Conservation (phyloP, 2,113 vertebrate genomes). For the Arvicanthis niloticus region DNA sequence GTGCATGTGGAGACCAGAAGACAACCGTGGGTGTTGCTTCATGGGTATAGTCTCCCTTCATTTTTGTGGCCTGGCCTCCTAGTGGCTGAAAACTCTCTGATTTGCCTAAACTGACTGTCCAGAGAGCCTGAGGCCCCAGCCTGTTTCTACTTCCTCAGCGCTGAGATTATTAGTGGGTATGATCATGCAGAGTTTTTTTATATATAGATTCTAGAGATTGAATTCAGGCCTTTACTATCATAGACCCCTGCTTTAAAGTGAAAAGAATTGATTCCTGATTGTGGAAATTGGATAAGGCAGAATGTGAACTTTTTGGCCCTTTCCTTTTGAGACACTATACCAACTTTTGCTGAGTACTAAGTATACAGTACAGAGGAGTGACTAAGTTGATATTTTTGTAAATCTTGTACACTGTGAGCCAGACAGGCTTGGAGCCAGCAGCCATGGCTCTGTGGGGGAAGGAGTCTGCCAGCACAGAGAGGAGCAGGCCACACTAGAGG, state of each 20-base stretch:
- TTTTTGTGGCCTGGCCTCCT: neutral
- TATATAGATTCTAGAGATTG: neutral
- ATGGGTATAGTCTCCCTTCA: neutral
- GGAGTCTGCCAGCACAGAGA: neutral
- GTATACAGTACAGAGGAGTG: neutral
- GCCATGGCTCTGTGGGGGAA: neutral
- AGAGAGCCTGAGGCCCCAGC: neutral
- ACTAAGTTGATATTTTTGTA: neutral
- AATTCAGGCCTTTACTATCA: neutral
- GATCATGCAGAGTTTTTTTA: neutral
- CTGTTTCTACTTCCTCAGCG: neutral
- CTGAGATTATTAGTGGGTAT: neutral
- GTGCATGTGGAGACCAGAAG: neutral
- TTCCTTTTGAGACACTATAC: neutral
- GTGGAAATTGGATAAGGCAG: neutral
- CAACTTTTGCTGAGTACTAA: neutral
- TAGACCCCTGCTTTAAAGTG: neutral
- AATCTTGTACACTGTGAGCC: neutral
- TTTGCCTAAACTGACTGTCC: too few relatives aligned
- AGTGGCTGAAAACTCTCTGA: neutral
- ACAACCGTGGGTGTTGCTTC: neutral
- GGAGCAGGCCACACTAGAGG: neutral
- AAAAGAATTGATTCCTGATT: neutral
- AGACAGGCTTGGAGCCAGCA: neutral
- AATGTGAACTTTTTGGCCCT: neutral